Percentiles rank a stretch among this genome's conserved stretches.
Conservation (phyloP, 2,888 invertebrate species). For the Ptychoptera contaminata region DNA sequence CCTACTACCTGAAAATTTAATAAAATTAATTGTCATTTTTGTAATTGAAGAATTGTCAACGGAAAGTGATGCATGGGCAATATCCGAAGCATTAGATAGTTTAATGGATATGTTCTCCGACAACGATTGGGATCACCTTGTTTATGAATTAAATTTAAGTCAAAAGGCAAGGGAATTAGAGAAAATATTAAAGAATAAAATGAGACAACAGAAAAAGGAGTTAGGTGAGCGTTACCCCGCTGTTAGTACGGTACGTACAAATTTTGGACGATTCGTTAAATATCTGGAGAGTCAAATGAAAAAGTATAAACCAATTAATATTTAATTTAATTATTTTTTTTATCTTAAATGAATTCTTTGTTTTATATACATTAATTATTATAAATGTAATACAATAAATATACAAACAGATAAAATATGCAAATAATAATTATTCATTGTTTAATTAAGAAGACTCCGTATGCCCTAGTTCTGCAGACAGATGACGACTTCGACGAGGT, state of each 20-base stretch:
- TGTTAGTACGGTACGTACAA: conserved; percentile 52
- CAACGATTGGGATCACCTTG: conserved; percentile 51
- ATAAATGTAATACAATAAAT: neutral
- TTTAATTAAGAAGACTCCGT: neutral
- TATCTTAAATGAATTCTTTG: neutral
- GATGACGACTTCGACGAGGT: conserved; percentile 25
- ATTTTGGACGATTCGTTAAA: conserved; percentile 53
- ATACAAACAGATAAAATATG: neutral
- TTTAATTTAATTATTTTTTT: neutral
- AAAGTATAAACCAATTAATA: conserved; percentile 6
- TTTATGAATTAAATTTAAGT: conserved; percentile 44
- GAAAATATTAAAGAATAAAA: conserved; percentile 49
- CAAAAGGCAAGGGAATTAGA: conserved; percentile 41
- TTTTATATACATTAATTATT: neutral
- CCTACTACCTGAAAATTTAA: conserved; percentile 25
- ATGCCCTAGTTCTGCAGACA: conserved; percentile 10
- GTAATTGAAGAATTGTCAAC: conserved; percentile 39
- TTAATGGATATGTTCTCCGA: conserved; percentile 63
- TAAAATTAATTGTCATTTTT: conserved; percentile 36
- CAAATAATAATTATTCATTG: neutral
- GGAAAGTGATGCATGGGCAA: conserved; percentile 51
- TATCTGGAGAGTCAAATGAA: conserved; percentile 30
- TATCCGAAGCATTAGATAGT: conserved; percentile 59
- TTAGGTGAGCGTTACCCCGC: conserved; percentile 51
- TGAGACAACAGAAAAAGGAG: conserved; percentile 42